These are phyloP conservation scores for Frankliniella intonsa DNA, from an alignment of 2,888 invertebrate species.

Conservation along the genomic window DNA sequence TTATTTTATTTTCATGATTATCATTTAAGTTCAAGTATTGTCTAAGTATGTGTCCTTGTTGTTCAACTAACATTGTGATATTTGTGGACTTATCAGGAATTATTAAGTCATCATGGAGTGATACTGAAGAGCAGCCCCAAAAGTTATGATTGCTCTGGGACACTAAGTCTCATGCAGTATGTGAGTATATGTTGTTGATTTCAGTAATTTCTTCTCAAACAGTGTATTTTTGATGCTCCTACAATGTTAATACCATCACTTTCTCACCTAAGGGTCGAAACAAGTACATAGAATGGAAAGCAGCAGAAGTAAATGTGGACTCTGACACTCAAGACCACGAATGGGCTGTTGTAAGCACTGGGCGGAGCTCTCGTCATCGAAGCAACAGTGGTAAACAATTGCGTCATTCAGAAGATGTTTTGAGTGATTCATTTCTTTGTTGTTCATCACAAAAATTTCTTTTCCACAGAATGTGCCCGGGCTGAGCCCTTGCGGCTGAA, in stretches of 20 bases:
- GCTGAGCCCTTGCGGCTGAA: conserved; percentile 52
- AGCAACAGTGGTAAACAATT: conserved; percentile 4
- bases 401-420: too few relatives aligned
- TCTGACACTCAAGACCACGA: conserved; percentile 64
- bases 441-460: neutral
- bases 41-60: neutral
- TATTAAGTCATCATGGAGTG: conserved; percentile 77
- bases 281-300: conserved; percentile 76
- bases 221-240: conserved; percentile 1
- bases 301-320: conserved; percentile 72
- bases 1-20: neutral
- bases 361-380: conserved; percentile 46
- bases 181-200: conserved; percentile 42
- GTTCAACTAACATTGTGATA: neutral
- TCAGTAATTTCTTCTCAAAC: neutral
- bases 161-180: conserved; percentile 63
- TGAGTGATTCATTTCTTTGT: neutral
- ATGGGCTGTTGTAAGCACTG: conserved; percentile 79
- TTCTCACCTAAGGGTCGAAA: conserved; percentile 44
- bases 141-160: conserved; percentile 59
- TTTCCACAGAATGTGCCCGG: neutral
- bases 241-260: neutral
- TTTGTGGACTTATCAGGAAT: conserved; percentile 51
- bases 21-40: neutral
- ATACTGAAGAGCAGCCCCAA: conserved; percentile 53